Base-by-base conservation (phyloP, 2,113 vertebrate species). In the Cromileptes altivelis region DNA sequence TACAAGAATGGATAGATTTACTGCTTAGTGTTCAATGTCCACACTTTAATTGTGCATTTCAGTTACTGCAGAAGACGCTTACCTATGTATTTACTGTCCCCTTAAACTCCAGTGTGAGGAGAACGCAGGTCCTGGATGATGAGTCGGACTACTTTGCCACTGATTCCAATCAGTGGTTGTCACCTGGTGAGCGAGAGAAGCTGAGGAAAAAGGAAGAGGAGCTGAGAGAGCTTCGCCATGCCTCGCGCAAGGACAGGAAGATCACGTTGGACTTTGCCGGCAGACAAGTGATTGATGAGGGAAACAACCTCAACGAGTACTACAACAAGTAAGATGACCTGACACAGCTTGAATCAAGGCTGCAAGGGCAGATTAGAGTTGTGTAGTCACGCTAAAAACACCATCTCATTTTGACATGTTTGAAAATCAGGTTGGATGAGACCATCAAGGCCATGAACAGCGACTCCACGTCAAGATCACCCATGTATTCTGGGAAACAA, bases 131-230 rank as follows among this genome's bases (percentile, higher is more conserved):
- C 56, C 97, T 99, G 10, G 98, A 99, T 4, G 98, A 99, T 6
- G 98, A 99, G 67, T 97, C 96, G 0, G 98, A 99, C 94, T 99
- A 99, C 92, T 99, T 99, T 89, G 96, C 97, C 23, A 93, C 96
- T 0, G 97, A 99, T 81, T 97, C 98, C 89, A 99, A 99, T 90
- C 98, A 98, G 92, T 99, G 98, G 98, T 93, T 99, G 1, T 98
- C 97, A 9, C 96, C 96, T 60, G 81, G 93, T 40, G 98, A 99
- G 70, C 94, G 98, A 3, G 97, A 98, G 27, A 92, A 93, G 0
- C 87, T 99, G 56, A 96, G 95, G 85, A 97, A 95, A 80, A 95
- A 92, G 78, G 98, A 98, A 53, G 96, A 96, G 83, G 98, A 99
- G 88, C 95, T 99, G 12, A 85, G 94, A 56, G 97, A 98, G 65